Evolutionary conservation across 1,140 invertebrate species (phyloP).

Genomic region (Drosophila setifemur): DNA sequence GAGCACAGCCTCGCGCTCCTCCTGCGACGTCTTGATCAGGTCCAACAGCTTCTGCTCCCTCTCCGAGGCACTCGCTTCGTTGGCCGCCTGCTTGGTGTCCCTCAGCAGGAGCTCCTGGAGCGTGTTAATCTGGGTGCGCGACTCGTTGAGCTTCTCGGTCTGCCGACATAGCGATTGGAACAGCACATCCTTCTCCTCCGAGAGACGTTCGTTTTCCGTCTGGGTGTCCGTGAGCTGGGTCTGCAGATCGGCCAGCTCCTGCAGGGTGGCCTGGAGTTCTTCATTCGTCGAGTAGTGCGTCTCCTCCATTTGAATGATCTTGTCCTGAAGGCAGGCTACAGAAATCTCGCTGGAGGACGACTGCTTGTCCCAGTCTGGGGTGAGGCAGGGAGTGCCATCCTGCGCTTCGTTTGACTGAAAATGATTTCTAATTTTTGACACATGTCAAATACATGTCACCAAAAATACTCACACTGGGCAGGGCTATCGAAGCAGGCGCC

Average conservation of each 20-base stretch:
- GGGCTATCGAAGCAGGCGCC: slow-evolving; percentile 86
- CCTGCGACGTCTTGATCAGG: slow-evolving; percentile 92
- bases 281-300: slow-evolving; percentile 92
- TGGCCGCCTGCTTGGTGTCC: slow-evolving; percentile 84
- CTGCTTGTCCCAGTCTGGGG: slow-evolving; percentile 94
- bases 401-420: slow-evolving; percentile 51
- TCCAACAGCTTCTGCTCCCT: slow-evolving; percentile 93
- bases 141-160: slow-evolving; percentile 94
- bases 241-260: slow-evolving; percentile 95
- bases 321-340: slow-evolving; percentile 95
- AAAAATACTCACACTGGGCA: slow-evolving; percentile 84
- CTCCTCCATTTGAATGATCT: slow-evolving; percentile 90
- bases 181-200: slow-evolving; percentile 93
- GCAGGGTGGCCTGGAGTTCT: slow-evolving; percentile 96
- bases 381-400: slow-evolving; percentile 85
- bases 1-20: slow-evolving; percentile 88
- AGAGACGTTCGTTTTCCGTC: slow-evolving; percentile 92
- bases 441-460: too few relatives aligned
- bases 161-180: slow-evolving; percentile 95
- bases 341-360: slow-evolving; percentile 94
- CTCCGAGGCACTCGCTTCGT: slow-evolving; percentile 86
- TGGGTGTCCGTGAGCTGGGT: slow-evolving; percentile 93
- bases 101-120: slow-evolving; percentile 88
- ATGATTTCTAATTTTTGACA: too few relatives aligned
- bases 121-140: slow-evolving; percentile 86